Base-by-base conservation (phyloP, 2,888 invertebrate genomes). In the Phyto melanocephala region DNA sequence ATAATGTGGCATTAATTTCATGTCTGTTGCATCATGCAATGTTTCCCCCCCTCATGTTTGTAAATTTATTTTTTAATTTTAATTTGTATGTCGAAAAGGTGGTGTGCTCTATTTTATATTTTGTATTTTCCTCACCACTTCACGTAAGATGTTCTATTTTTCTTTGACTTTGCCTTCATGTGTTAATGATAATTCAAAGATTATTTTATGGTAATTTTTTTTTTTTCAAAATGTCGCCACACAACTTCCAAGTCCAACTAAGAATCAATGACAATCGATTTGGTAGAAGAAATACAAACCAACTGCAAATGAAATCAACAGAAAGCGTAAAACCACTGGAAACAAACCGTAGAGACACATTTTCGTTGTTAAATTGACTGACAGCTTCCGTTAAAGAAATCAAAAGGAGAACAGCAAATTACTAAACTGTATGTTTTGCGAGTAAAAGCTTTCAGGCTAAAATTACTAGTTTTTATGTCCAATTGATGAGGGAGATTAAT, bases 371-470 rank as follows among this genome's bases (percentile, higher is more conserved):
- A 65, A 80, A 80, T 76, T 80, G 71, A n/a, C n/a, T n/a, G n/a
- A 65, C 71, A 71, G 80, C 80, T 80, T 80, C 80, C 80, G 80
- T 70, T 76, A 76, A 28, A 22, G 68, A 63, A 80, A 65, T 52
- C 54, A 37, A 45, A n/a, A 50, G 37, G 8, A 68, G 17, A 8
- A 15, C 2, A 35, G 42, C 13, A 20, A 33, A 37, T n/a, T n/a
- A n/a, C n/a, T 33, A 20, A 20, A 15, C 13, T 24, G 10, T 17
- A 15, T 24, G 47, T 65, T 28, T 62, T 65, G 35, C 50, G 62
- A 11, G 8, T 28, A 40, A 35, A 71, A 71, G 63, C 71, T 71
- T 78, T 33, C 40, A 65, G 63, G 63, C 71, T 50, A 58, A 63
- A 78, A 71, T 71, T 20, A 58, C 71, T 28, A 56, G 78, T 78